phyloP scores from a whole-genome alignment of 2,888 invertebrate species.

The Tethea ocularis region DNA sequence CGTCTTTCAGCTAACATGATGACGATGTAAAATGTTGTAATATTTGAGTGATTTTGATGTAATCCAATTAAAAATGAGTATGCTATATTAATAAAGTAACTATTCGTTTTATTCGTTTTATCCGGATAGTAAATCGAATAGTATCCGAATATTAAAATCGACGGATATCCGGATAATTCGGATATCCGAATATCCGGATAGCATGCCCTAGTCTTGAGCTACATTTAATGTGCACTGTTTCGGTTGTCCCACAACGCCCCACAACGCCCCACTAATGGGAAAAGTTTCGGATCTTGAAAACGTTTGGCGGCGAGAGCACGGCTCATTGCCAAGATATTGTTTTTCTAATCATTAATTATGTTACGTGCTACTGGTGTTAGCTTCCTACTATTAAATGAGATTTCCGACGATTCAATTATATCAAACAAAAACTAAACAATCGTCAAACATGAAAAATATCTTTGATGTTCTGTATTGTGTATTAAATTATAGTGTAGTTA shows the following conservation, averaged over 20 bases:
- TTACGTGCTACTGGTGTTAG: slow-evolving; percentile 19
- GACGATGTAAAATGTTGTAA: too few relatives aligned
- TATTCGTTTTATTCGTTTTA: too few relatives aligned
- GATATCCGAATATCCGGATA: too few relatives aligned
- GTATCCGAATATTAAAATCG: too few relatives aligned
- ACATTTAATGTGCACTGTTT: slow-evolving; percentile 40
- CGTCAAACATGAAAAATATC: neutral
- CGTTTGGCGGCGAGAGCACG: slow-evolving; percentile 42
- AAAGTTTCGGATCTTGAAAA: slow-evolving; percentile 53
- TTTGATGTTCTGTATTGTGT: neutral
- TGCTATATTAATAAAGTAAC: too few relatives aligned
- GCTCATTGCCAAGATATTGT: slow-evolving; percentile 49
- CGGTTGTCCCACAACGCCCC: slow-evolving; percentile 26
- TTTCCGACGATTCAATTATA: neutral
- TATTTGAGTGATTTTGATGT: too few relatives aligned
- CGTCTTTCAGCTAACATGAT: too few relatives aligned
- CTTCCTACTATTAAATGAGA: slow-evolving; percentile 13
- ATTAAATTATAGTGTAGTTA: too few relatives aligned
- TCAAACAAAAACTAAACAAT: neutral
- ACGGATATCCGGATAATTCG: too few relatives aligned
- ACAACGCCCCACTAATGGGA: slow-evolving; percentile 45
- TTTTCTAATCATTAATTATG: slow-evolving; percentile 42
- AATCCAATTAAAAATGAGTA: too few relatives aligned
- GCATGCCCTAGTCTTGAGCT: too few relatives aligned
- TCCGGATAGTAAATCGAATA: too few relatives aligned